Percentiles rank a stretch among this genome's conserved stretches.
Conservation (phyloP, 2,797 vertebrate genomes). For the Smutsia temminckii region DNA sequence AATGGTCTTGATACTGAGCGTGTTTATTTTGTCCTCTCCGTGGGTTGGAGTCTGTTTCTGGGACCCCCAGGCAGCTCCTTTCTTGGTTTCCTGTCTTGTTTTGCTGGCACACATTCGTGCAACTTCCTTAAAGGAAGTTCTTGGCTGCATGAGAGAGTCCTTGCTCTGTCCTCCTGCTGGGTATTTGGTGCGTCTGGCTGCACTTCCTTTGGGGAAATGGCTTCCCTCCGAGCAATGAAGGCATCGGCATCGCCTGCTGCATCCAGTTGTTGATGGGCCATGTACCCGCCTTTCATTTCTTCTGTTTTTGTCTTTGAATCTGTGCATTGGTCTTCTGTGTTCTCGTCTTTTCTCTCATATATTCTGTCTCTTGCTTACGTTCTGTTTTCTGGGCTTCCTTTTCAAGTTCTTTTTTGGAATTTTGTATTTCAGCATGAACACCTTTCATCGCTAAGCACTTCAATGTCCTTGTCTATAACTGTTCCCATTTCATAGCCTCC, state of each 20-base stretch:
- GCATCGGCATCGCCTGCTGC: fast-evolving
- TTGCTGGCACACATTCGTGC: not conserved
- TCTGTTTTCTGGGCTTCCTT: not conserved
- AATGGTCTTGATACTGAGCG: fast-evolving
- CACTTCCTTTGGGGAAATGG: not conserved
- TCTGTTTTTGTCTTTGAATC: not conserved
- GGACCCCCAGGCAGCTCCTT: not conserved
- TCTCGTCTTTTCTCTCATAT: not conserved
- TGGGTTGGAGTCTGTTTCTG: not conserved
- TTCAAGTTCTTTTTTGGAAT: not conserved
- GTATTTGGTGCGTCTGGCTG: fast-evolving
- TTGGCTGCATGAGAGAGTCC: not conserved
- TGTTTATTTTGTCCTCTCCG: not conserved
- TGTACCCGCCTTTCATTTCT: no score
- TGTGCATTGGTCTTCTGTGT: fast-evolving
- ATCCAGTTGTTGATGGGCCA: not conserved
- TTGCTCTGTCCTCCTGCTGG: fast-evolving
- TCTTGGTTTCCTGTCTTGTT: not conserved
- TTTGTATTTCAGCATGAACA: not conserved
- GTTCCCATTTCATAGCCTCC: fast-evolving
- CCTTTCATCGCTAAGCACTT: not conserved
- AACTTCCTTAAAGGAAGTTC: not conserved
- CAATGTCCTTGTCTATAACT: no score
- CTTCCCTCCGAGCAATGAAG: not conserved
- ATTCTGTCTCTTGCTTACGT: not conserved